Evolutionary conservation across 1,140 invertebrate species (phyloP).

Genomic region (Lucilia sericata): DNA sequence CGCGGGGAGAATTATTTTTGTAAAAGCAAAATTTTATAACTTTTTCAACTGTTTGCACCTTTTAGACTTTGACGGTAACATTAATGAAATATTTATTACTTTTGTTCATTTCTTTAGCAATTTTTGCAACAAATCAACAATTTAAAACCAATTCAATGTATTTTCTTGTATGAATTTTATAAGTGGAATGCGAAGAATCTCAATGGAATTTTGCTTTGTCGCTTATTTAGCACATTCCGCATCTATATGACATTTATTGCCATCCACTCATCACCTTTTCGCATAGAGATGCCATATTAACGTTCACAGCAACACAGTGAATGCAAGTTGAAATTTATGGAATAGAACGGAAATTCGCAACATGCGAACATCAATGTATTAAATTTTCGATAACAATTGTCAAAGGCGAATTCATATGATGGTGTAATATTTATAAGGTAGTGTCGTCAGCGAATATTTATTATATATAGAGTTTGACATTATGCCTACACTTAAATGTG

Average conservation of each 20-base stretch:
- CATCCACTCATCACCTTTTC: neutral
- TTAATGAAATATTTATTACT: neutral
- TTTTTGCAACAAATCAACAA: neutral
- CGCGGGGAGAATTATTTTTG: neutral
- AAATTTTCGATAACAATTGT: too few species aligned
- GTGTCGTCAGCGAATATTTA: too few species aligned
- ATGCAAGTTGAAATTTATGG: neutral
- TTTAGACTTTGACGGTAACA: too few species aligned
- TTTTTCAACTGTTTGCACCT: neutral
- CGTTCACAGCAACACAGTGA: neutral
- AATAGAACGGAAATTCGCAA: neutral
- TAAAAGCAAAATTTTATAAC: neutral
- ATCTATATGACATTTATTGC: neutral
- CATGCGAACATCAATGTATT: too few species aligned
- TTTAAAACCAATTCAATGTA: neutral
- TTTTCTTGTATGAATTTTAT: slow-evolving; percentile 28
- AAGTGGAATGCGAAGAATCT: neutral
- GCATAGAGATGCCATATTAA: neutral
- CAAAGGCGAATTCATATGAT: too few species aligned
- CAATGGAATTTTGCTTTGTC: slow-evolving; percentile 10
- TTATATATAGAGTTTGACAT: too few species aligned
- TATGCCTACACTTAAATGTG: too few species aligned
- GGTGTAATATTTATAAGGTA: too few species aligned
- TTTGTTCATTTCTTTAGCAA: neutral
- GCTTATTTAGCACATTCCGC: neutral